A percentile compares a stretch with the other conserved stretches of the same genome.
phyloP scores from a whole-genome alignment of 92 coral and sea anemone species.

The Epizoanthus ramosus region DNA sequence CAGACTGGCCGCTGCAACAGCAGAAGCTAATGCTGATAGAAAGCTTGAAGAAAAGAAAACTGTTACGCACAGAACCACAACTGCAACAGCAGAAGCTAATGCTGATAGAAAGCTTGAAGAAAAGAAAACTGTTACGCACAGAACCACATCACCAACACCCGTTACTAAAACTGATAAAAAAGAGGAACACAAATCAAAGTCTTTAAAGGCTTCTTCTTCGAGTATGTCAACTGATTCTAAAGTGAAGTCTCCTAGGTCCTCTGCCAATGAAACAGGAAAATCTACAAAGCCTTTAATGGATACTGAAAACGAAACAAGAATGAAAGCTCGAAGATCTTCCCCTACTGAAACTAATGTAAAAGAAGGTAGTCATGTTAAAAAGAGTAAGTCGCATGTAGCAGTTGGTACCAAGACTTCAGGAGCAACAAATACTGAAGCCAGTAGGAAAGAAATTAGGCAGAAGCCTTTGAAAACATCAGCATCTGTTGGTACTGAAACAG shows the following conservation, averaged over 20 bases:
- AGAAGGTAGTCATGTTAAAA: conserved; percentile 4
- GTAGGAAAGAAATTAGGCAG: conserved; percentile 11
- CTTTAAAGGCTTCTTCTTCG: neutral
- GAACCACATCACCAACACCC: conserved; percentile 3
- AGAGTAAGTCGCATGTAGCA: neutral
- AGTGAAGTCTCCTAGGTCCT: neutral
- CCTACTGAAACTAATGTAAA: neutral
- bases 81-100: conserved; percentile 18
- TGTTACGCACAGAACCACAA: neutral
- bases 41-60: conserved; percentile 4
- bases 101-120: neutral
- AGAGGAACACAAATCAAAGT: conserved; percentile 6
- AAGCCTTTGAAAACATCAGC: conserved; percentile 20
- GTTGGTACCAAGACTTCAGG: neutral
- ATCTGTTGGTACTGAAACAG: conserved; percentile 19
- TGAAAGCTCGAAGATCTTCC: neutral
- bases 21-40: conserved; percentile 9
- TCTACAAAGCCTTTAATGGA: neutral
- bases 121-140: neutral
- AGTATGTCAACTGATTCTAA: neutral
- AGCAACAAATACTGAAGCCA: neutral
- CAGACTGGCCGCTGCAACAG: conserved; percentile 23
- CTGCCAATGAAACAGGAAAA: neutral
- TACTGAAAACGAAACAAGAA: neutral
- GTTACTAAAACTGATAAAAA: neutral